Conservation (phyloP, 2,888 invertebrate species). For the Rugalucina vietnamica region DNA sequence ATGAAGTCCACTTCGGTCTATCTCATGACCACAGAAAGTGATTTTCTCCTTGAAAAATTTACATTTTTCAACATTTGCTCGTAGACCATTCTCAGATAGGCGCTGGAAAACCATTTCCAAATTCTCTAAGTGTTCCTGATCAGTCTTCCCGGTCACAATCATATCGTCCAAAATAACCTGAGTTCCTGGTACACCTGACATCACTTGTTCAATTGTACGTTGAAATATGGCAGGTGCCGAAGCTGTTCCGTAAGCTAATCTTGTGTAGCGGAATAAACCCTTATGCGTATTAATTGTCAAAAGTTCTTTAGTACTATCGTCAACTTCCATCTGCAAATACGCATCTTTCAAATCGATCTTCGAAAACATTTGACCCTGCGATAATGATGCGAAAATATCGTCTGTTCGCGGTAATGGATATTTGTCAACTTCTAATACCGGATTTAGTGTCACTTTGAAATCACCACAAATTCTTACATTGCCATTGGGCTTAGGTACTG, state of each 20-base stretch:
- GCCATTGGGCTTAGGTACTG: slow-evolving; percentile 62
- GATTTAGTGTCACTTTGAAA: slow-evolving; percentile 70
- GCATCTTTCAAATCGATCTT: slow-evolving; percentile 71
- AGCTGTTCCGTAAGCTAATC: slow-evolving; percentile 65
- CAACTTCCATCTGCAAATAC: slow-evolving; percentile 59
- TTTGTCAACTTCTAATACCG: slow-evolving; percentile 70
- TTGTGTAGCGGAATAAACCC: slow-evolving; percentile 65
- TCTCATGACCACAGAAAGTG: slow-evolving; percentile 46
- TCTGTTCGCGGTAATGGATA: slow-evolving; percentile 68
- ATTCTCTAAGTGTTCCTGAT: slow-evolving; percentile 31
- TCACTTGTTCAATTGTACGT: slow-evolving; percentile 65
- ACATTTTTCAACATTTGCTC: slow-evolving; percentile 46
- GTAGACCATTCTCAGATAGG: slow-evolving; percentile 26
- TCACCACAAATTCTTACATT: slow-evolving; percentile 70
- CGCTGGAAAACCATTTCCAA: slow-evolving; percentile 34
- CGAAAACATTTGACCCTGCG: slow-evolving; percentile 53
- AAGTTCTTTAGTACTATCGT: slow-evolving; percentile 47
- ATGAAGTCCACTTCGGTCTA: slow-evolving; percentile 44
- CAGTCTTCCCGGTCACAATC: slow-evolving; percentile 39
- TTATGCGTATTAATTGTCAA: slow-evolving; percentile 64
- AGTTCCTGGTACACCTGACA: slow-evolving; percentile 56
- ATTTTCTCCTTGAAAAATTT: slow-evolving; percentile 40
- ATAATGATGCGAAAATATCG: slow-evolving; percentile 67
- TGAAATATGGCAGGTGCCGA: slow-evolving; percentile 66
- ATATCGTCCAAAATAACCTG: slow-evolving; percentile 47